Evolutionary conservation across 2,888 invertebrate genomes (phyloP), one percentile per base, ranked within the genome.

Genomic region (Dryocosmus kuriphilus): DNA sequence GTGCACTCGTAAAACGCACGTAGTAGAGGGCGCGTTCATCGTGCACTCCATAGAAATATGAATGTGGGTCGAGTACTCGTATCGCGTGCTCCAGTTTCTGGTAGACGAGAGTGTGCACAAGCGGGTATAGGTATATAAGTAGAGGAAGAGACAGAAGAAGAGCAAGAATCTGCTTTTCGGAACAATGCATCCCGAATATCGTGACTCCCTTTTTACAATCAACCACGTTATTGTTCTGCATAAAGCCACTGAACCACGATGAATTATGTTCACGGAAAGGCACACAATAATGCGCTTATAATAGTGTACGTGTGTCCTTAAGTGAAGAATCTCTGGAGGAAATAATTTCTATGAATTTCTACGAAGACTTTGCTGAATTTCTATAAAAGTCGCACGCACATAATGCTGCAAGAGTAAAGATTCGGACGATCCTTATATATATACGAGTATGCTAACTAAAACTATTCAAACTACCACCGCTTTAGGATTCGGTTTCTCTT

Each of bases 221-320:
- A 86, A 87, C 84, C 78, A 77, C 81, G 81, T 88, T 83, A 88
- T 88, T 88, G 86, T 87, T 86, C 85, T 79, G 78, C 38, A 57
- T 71, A 71, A 73, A 71, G 77, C 67, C 79, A 77, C 32, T 78
- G 77, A 81, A 65, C 76, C 62, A 60, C 75, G 82, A 55, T 78
- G 78, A 79, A 80, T 81, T 82, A 85, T 83, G 22, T 24, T 9
- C 11, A 11, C 46, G 14, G 11, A 11, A 11, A 46, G 46, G 11
- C 46, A 46, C 46, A 46, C 46, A 46, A 46, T 3, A 46, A 46
- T 46, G 16, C 46, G n/a, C n/a, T n/a, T n/a, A n/a, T n/a, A n/a
- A n/a, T n/a, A n/a, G n/a, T n/a, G n/a, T n/a, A n/a, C n/a, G n/a
- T n/a, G n/a, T n/a, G n/a, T n/a, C n/a, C n/a, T n/a, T n/a, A n/a